Base-by-base conservation (phyloP, 2,888 invertebrate genomes). In the Myopa tessellatipennis region DNA sequence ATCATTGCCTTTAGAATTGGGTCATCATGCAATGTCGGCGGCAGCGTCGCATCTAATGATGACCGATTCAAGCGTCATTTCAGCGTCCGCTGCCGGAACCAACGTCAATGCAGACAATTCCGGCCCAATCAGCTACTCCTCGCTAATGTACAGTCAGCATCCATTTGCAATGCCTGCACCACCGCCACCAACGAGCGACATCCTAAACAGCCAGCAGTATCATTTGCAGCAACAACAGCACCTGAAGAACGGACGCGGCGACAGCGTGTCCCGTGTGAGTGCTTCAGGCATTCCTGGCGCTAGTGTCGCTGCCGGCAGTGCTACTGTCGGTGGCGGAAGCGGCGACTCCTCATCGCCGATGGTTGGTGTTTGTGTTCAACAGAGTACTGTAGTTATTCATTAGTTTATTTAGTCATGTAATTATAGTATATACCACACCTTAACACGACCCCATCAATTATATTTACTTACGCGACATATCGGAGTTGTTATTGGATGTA, bases 321-420 rank as follows among this genome's bases (percentile, higher is more conserved):
- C 79, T 60, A 79, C 79, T 36, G 78, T 80, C 77, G 79, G 81
- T 60, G 81, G 80, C 34, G 80, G 79, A 55, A 82, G 83, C 80
- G 82, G 86, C 45, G 87, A 88, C 82, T 93, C 94, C 83, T 94
- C 94, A 86, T 94, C 94, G 85, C 94, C 95, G 83, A 95, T 96
- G 95, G 94, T 96, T 86, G 95, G 94, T 82, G 96, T 96, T 84
- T 96, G 96, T 90, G 94, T 96, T 88, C 95, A 95, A 90, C 96
- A 96, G 91, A 95, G 95, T 91, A 96, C 97, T 85, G 96, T 97
- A 87, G 96, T 95, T 89, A 97, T 96, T 90, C 97, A 97, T 85
- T 89, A 88, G 83, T 77, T 74, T 78, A 81, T 82, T 80, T 80
- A 76, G 60, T 71, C 73, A 72, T 60, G 65, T 61, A 77, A 68